Evolutionary conservation across 1,140 invertebrate genomes (phyloP).

Genomic region (Yoshiicerus persimilis): DNA sequence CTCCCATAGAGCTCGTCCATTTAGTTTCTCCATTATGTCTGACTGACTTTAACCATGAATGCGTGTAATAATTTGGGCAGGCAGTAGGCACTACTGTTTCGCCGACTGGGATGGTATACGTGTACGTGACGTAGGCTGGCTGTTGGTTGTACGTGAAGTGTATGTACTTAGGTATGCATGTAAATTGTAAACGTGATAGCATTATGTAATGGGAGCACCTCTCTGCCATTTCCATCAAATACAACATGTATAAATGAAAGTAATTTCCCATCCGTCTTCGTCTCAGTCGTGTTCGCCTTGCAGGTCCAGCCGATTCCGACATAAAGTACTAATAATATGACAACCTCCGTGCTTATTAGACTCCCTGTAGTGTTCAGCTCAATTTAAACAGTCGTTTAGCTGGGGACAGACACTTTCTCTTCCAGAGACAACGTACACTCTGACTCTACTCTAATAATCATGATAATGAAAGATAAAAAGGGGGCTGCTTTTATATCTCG

Average conservation of each 20-base stretch:
- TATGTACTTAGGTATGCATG: background rate
- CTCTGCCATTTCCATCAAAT: background rate
- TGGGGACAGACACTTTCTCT: background rate
- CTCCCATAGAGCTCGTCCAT: background rate
- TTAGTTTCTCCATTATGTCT: background rate
- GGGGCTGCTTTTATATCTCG: background rate
- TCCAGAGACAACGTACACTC: background rate
- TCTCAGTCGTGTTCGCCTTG: background rate
- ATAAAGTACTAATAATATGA: constrained; percentile 19
- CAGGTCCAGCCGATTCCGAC: background rate
- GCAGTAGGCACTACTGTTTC: background rate
- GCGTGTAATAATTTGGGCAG: background rate
- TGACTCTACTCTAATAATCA: background rate
- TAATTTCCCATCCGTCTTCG: constrained; percentile 12
- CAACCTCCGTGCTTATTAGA: background rate
- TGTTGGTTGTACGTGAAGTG: too few species aligned
- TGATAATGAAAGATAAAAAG: background rate
- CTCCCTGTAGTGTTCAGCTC: background rate
- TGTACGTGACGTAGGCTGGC: background rate
- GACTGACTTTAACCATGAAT: background rate
- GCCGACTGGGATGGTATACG: background rate
- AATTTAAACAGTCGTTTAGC: background rate
- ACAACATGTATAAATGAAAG: background rate
- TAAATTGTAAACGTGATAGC: background rate
- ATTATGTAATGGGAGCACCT: background rate